These are phyloP conservation scores for Lottia scabra DNA, from an alignment of 2,888 invertebrate species.

Conservation along the genomic window DNA sequence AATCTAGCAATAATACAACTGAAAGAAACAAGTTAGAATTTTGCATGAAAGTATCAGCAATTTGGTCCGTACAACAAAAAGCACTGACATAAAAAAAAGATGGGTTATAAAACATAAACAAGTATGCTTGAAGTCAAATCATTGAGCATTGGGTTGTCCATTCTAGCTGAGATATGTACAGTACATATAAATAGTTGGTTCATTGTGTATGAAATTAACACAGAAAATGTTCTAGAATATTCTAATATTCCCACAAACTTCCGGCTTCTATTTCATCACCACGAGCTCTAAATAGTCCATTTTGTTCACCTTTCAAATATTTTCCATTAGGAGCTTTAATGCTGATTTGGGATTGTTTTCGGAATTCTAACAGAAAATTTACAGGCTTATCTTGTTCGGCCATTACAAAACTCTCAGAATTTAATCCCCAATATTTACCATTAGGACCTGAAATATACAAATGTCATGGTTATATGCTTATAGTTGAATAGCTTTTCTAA, in stretches of 20 bases:
- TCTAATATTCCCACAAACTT: conserved; percentile 53
- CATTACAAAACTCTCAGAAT: conserved; percentile 83
- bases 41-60: no score
- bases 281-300: conserved; percentile 61
- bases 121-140: no score
- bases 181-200: no score
- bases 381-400: conserved; percentile 83
- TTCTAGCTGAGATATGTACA: no score
- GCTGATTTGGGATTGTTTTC: conserved; percentile 91
- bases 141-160: no score
- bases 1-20: no score
- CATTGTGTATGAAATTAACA: no score
- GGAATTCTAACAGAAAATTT: conserved; percentile 91
- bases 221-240: neutral
- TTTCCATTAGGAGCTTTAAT: conserved; percentile 81
- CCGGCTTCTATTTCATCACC: conserved; percentile 35
- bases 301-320: conserved; percentile 67
- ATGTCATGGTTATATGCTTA: neutral
- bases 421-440: conserved; percentile 94
- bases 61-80: no score
- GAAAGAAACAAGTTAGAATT: no score
- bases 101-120: no score
- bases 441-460: conserved; percentile 79
- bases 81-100: no score
- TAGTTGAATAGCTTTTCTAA: no score